A percentile compares a stretch with the other conserved stretches of the same genome.
These are phyloP conservation scores for Pararge aegeria DNA, from an alignment of 1,140 invertebrate species.

Conservation along the genomic window DNA sequence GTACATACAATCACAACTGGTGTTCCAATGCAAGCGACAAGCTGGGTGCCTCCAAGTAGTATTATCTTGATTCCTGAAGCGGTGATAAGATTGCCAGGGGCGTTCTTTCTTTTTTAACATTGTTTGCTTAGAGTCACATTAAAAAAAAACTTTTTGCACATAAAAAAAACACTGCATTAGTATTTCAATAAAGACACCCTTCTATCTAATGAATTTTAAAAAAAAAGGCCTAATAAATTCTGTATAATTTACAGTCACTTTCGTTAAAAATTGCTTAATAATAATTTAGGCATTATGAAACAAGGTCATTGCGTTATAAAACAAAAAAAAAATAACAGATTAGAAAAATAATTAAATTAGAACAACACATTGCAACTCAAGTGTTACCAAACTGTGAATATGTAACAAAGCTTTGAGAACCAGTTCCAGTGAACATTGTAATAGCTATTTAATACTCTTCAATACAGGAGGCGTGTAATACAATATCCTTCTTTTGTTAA, in stretches of 20 bases:
- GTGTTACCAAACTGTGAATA: conserved; percentile 26
- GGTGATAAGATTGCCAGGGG: conserved; percentile 64
- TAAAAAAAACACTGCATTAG: neutral
- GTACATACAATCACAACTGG: conserved; percentile 69
- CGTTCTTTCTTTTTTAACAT: conserved; percentile 71
- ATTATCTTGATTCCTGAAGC: conserved; percentile 61
- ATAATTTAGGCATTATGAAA: too few relatives aligned
- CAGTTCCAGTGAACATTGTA: conserved; percentile 20
- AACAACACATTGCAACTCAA: conserved; percentile 27
- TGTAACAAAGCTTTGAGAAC: conserved; percentile 32
- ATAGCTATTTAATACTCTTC: conserved; percentile 32
- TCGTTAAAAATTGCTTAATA: too few relatives aligned
- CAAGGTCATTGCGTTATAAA: too few relatives aligned
- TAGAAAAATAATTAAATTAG: conserved; percentile 21
- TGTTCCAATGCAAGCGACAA: conserved; percentile 68
- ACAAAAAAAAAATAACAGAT: too few relatives aligned
- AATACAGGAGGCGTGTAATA: conserved; percentile 29
- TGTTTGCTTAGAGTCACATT: neutral
- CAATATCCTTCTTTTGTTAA: conserved; percentile 31
- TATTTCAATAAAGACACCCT: too few relatives aligned
- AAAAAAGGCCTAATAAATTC: too few relatives aligned
- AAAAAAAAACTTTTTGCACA: conserved; percentile 19
- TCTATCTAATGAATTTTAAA: too few relatives aligned
- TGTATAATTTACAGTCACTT: too few relatives aligned
- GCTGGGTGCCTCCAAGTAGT: conserved; percentile 55